Base-by-base conservation (phyloP, 2,888 invertebrate species). In the Caenorhabditis zanzibari region DNA sequence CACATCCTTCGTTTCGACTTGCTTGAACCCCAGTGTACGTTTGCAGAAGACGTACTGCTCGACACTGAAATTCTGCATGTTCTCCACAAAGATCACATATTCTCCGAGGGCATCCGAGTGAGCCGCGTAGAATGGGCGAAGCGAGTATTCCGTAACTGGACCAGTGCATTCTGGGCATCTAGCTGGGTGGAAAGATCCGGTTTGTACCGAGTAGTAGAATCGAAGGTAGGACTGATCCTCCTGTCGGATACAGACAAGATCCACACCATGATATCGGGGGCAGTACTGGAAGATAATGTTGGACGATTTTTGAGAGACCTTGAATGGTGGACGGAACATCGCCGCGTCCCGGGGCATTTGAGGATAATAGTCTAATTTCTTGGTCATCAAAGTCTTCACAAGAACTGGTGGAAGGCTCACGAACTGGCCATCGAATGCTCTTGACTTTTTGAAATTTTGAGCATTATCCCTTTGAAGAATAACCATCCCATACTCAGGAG, bases 31-130 rank as follows among this genome's bases (percentile, higher is more conserved):
- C 6, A 1, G 2, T 12, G 24, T 54, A 4, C 10, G 5, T n/a
- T 54, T 14, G n/a, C 54, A 54, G 54, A 54, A 54, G 22, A 24
- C 24, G 54, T 54, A 22, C 24, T 54, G 54, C 24, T 54, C 54
- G 24, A 54, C 6, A 4, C 9, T 5, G 22, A 24, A 14, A 3
- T 19, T 54, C 2, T 24, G 19, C 24, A 6, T 6, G 12, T 54
- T 54, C 19, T 54, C 19, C 22, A 24, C 24, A 10, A 54, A 54
- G 22, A 54, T 24, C 6, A 54, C 24, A 10, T 22, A 6, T 24
- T 24, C 12, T 38, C 12, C 10, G 38, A 38, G 10, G 10, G 38
- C 38, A 6, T 38, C 10, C 10, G 38, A 38, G 38, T 38, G 12
- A 12, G 38, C 38, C 2, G 24, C 24, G 24, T 54, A 54, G 12